These are phyloP conservation scores for Eristalis tenax DNA, from an alignment of 2,888 invertebrate genomes.

Conservation along the genomic window DNA sequence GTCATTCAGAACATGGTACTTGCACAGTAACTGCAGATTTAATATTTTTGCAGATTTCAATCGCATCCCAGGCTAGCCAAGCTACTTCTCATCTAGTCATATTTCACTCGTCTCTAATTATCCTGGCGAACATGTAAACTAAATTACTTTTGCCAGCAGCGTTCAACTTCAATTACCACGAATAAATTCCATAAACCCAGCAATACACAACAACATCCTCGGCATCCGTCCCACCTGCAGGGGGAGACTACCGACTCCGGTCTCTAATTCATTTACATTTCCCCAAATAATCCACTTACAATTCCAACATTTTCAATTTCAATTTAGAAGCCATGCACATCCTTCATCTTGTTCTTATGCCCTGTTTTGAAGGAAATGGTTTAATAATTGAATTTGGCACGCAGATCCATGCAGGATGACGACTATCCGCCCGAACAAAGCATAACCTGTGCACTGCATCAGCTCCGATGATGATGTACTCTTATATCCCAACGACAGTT, in stretches of 20 bases:
- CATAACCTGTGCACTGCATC: slow-evolving; percentile 17
- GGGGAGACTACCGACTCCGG: slow-evolving; percentile 17
- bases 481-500: slow-evolving; percentile 18
- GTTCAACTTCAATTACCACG: slow-evolving; percentile 56
- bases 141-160: slow-evolving; percentile 64
- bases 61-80: background rate
- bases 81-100: background rate
- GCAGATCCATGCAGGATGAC: slow-evolving; percentile 36
- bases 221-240: background rate
- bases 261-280: slow-evolving; percentile 65
- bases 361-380: slow-evolving; percentile 60
- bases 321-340: slow-evolving; percentile 55
- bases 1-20: too few relatives aligned
- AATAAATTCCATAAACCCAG: slow-evolving; percentile 54
- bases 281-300: slow-evolving; percentile 64
- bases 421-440: slow-evolving; percentile 10
- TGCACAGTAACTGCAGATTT: background rate
- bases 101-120: background rate
- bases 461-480: slow-evolving; percentile 41
- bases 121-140: slow-evolving; percentile 34
- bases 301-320: slow-evolving; percentile 69
- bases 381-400: slow-evolving; percentile 68
- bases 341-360: slow-evolving; percentile 48
- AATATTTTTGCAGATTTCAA: background rate
- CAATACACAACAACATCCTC: background rate